Evolutionary conservation across 2,888 invertebrate species (phyloP).

Genomic region (Thysanoteuthis rhombus): DNA sequence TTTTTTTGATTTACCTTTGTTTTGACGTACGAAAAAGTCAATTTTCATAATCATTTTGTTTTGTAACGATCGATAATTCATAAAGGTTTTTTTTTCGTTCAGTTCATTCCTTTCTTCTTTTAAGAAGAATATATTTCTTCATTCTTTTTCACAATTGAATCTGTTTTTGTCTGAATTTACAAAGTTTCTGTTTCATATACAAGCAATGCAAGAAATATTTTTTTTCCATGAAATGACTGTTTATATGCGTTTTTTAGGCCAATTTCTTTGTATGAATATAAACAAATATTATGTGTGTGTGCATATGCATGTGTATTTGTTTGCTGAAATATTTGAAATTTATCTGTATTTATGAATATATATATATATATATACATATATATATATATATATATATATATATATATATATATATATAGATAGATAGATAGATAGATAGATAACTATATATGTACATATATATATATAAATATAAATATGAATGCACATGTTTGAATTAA

Average conservation of each 20-base stretch:
- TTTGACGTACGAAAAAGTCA: not conserved
- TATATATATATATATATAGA: no score
- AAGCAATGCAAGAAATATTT: not conserved
- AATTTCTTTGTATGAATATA: not conserved
- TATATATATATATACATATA: no score
- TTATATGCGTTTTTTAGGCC: not conserved
- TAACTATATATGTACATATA: no score
- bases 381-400: no score
- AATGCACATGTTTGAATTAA: no score
- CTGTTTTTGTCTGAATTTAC: not conserved
- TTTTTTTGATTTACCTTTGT: not conserved
- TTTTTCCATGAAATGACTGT: not conserved
- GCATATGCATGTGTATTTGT: no score
- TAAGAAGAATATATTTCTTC: not conserved
- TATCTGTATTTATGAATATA: no score
- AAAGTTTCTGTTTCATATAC: not conserved
- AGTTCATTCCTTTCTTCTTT: not conserved
- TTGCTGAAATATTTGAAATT: no score
- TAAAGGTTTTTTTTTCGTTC: not conserved
- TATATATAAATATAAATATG: no score
- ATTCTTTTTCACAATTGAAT: not conserved
- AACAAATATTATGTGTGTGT: not conserved
- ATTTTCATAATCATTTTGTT: not conserved
- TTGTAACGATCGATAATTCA: not conserved
- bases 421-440: no score